phyloP scores from a whole-genome alignment of 2,797 vertebrate species.

The Oryzias sinensis region DNA sequence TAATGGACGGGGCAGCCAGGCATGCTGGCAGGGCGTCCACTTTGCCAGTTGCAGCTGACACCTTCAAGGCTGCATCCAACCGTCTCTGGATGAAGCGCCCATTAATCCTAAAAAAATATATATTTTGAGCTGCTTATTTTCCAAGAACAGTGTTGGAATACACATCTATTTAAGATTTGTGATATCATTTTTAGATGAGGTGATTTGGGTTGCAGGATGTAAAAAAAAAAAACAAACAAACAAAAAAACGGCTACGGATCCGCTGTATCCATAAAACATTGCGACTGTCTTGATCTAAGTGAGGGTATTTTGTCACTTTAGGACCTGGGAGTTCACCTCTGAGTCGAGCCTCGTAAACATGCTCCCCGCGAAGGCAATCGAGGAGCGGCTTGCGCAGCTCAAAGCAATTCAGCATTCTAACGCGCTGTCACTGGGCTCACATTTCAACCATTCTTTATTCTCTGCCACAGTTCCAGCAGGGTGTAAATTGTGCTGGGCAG shows the following conservation, averaged over 20 bases:
- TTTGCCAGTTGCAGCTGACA: conserved; percentile 79
- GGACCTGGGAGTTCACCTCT: conserved; percentile 57
- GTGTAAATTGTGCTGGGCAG: conserved; percentile 72
- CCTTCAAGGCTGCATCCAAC: conserved; percentile 59
- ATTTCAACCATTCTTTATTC: conserved; percentile 74
- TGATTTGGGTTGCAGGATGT: conserved; percentile 20
- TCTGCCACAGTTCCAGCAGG: conserved; percentile 63
- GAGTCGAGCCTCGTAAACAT: conserved; percentile 58
- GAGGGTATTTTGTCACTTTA: conserved; percentile 58
- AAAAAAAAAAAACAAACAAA: conserved; percentile 28
- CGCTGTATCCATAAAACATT: conserved; percentile 45
- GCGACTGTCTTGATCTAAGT: conserved; percentile 47
- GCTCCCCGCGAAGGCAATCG: conserved; percentile 46
- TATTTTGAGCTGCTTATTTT: conserved; percentile 14
- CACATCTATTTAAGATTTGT: conserved; percentile 11
- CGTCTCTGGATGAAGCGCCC: conserved; percentile 41
- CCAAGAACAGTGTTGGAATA: conserved; percentile 23
- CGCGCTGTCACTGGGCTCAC: conserved; percentile 62
- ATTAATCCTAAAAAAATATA: conserved; percentile 32
- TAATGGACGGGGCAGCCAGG: conserved; percentile 62
- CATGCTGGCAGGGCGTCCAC: conserved; percentile 49
- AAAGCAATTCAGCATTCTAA: conserved; percentile 69
- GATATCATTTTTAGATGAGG: conserved; percentile 40
- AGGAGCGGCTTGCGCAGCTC: conserved; percentile 42
- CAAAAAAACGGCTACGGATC: conserved; percentile 17